Base-by-base conservation (phyloP, 2,113 vertebrate species). In the Platichthys flesus region DNA sequence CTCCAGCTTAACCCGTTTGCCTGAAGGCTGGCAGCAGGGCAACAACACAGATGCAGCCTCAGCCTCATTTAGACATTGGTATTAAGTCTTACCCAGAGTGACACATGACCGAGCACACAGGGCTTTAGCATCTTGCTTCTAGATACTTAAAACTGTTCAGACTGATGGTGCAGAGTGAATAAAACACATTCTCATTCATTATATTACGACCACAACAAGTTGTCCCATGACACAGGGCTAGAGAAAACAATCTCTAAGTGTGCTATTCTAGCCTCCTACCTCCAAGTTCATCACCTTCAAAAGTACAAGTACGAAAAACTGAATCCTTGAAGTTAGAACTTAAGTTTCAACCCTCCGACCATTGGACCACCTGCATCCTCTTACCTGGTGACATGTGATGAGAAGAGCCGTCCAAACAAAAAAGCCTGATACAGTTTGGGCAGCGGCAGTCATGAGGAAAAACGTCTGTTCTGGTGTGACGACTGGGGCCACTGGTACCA, bases 401-500 rank as follows among this genome's bases (percentile, higher is more conserved):
- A 98, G 95, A 79, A 98, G 94, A 60, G 97, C 97, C 0, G 97
- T 97, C 97, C 97, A 99, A 20, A 98, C 97, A 70, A 99, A 99
- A 90, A 98, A 95, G 15, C 97, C 97, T 1, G 97, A 98, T 90
- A 98, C 95, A 47, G 95, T 96, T 85, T 98, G 97, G 52, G 97
- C 96, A 1, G 96, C 95, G 0, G 95, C 94, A 31, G 96, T 98
- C 97, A 98, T 98, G 79, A 99, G 96, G 85, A 99, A 98, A 89
- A 97, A 85, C 0, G 96, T 96, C 83, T 96, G 93, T 45, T 96
- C 96, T 67, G 94, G 88, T 64, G 93, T 94, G 0, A 95, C 95
- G 81, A 96, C 90, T 23, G 94, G 95, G 40, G 95, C 91, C 54
- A 95, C 96, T 0, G 96, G 95, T 52, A 92, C 84, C 90, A 88